Percentiles rank a stretch among this genome's conserved stretches.
phyloP scores from a whole-genome alignment of 2,113 vertebrate genomes.

The Proteles cristata region DNA sequence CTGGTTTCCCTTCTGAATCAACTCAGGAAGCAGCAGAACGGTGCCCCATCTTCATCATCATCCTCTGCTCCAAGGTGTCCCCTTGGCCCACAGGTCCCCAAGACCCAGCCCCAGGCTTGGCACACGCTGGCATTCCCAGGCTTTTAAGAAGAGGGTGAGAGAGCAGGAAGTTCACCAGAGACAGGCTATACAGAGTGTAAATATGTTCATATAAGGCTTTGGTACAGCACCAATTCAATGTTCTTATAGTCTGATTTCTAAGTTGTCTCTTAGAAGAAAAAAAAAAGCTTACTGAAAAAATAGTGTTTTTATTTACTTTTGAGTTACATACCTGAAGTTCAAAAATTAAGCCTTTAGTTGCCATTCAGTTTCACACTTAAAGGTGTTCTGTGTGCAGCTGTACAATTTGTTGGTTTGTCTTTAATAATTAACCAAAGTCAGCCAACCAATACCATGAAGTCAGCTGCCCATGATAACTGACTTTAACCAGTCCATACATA shows the following conservation, averaged over 20 bases:
- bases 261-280: constrained; percentile 85
- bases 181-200: constrained; percentile 83
- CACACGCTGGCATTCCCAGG: constrained; percentile 83
- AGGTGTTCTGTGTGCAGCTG: constrained; percentile 75
- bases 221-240: constrained; percentile 89
- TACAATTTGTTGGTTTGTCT: constrained; percentile 73
- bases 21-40: constrained; percentile 12
- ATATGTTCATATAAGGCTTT: constrained; percentile 89
- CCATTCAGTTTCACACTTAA: constrained; percentile 80
- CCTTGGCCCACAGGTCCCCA: background rate
- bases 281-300: constrained; percentile 88
- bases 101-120: constrained; percentile 52
- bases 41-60: background rate
- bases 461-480: constrained; percentile 70
- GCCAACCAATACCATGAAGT: constrained; percentile 71
- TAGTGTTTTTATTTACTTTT: constrained; percentile 85
- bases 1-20: background rate
- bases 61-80: background rate
- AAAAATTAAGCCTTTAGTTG: constrained; percentile 88
- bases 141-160: constrained; percentile 78
- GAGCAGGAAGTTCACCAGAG: constrained; percentile 83
- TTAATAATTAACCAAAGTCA: constrained; percentile 71
- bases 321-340: constrained; percentile 88
- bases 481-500: constrained; percentile 60
- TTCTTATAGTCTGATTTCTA: constrained; percentile 83